These are phyloP conservation scores for Andricus curvator DNA, from an alignment of 2,888 invertebrate species.

Conservation along the genomic window DNA sequence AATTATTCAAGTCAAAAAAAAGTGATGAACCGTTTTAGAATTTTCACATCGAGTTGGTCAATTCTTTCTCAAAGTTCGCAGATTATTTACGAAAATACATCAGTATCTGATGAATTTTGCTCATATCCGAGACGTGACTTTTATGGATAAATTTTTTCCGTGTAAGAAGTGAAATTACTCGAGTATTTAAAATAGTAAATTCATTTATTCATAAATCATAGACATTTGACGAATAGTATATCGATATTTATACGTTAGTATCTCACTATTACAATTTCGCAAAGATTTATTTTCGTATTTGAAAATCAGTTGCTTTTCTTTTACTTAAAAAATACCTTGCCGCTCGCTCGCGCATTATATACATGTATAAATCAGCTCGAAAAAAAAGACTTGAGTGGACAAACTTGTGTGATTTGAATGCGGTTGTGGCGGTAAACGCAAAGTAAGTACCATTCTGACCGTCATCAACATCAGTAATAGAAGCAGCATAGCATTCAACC, in stretches of 20 bases:
- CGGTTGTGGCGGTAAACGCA: constrained; percentile 26
- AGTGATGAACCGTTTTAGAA: too few species aligned
- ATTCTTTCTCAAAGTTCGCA: too few species aligned
- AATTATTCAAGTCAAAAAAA: too few species aligned
- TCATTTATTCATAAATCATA: constrained; percentile 69
- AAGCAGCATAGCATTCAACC: too few species aligned
- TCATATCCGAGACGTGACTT: too few species aligned
- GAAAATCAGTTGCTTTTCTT: constrained; percentile 57
- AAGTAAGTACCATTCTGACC: constrained; percentile 20
- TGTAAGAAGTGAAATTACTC: background rate
- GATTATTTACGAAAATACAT: too few species aligned
- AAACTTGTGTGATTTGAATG: constrained; percentile 27
- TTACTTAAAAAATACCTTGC: constrained; percentile 58
- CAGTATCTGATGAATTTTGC: too few species aligned
- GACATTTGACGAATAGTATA: constrained; percentile 59
- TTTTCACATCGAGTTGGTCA: too few species aligned
- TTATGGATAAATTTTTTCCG: too few species aligned
- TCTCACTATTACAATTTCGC: constrained; percentile 63
- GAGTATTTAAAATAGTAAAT: constrained; percentile 64
- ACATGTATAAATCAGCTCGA: constrained; percentile 57
- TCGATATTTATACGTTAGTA: constrained; percentile 55
- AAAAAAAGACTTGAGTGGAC: background rate
- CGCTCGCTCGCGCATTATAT: constrained; percentile 59
- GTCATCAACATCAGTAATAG: background rate
- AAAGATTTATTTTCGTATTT: constrained; percentile 61